These are phyloP conservation scores for Micropoecilia bifurca DNA, from an alignment of 2,797 vertebrate genomes.

Conservation along the genomic window DNA sequence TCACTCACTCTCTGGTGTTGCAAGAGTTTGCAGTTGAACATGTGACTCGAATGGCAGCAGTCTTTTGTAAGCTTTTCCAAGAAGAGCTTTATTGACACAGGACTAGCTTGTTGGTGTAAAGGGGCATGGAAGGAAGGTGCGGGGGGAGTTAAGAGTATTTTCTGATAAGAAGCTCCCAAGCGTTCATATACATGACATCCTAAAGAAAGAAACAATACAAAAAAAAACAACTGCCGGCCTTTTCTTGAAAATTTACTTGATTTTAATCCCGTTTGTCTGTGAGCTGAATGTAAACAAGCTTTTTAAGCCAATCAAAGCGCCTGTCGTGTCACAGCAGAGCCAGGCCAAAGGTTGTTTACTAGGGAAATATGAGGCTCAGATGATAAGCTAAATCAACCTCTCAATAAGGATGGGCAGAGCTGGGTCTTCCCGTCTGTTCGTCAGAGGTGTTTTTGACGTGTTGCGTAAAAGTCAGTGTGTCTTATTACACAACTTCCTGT, in stretches of 20 bases:
- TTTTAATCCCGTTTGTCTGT: conserved; percentile 54
- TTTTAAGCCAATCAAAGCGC: conserved; percentile 37
- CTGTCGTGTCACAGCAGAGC: conserved; percentile 48
- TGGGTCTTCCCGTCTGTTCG: conserved; percentile 38
- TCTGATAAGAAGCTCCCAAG: conserved; percentile 43
- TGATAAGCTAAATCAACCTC: conserved; percentile 24
- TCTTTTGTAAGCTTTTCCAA: conserved; percentile 75
- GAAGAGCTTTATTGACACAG: conserved; percentile 71
- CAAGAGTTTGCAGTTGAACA: conserved; percentile 78
- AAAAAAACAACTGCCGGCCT: conserved; percentile 45
- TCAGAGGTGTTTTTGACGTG: conserved; percentile 59
- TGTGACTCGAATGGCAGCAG: conserved; percentile 72
- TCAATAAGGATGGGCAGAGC: conserved; percentile 19
- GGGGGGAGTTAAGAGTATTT: conserved; percentile 25
- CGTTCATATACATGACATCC: conserved; percentile 53
- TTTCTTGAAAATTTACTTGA: conserved; percentile 50
- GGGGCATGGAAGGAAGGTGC: neutral
- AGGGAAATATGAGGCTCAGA: conserved; percentile 31
- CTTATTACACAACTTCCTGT: conserved; percentile 61
- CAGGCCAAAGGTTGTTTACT: conserved; percentile 55
- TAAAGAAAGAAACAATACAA: neutral
- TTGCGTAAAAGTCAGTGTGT: conserved; percentile 43
- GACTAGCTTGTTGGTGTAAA: conserved; percentile 26
- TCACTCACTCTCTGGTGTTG: conserved; percentile 40
- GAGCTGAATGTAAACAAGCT: conserved; percentile 56